Evolutionary conservation across 2,797 vertebrate species (phyloP).

Genomic region (Nothura maculosa): DNA sequence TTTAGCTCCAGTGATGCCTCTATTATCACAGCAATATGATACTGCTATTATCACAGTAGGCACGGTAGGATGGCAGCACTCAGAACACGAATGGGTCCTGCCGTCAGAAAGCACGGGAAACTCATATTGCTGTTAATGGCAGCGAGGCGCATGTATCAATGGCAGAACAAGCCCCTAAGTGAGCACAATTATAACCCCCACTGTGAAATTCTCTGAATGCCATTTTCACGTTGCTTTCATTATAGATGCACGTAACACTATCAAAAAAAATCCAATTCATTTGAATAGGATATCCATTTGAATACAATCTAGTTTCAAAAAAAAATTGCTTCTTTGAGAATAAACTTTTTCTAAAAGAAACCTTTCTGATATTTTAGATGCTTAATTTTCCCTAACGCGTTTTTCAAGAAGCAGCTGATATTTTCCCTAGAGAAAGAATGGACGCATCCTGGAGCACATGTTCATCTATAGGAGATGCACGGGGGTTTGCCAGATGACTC

Average conservation of each 20-base stretch:
- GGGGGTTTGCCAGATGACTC: slow-evolving; percentile 4
- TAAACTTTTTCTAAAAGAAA: slow-evolving; percentile 14
- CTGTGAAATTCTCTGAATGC: slow-evolving; percentile 66
- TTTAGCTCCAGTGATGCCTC: slow-evolving; percentile 68
- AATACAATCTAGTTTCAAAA: slow-evolving; percentile 42
- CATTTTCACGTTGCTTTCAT: slow-evolving; percentile 73
- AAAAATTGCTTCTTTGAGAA: neutral
- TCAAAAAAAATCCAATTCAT: slow-evolving; percentile 51
- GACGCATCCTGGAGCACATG: neutral
- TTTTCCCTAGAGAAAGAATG: neutral
- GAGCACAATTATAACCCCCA: slow-evolving; percentile 75
- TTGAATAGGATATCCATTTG: slow-evolving; percentile 51
- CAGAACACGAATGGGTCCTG: slow-evolving; percentile 72
- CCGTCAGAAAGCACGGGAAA: slow-evolving; percentile 57
- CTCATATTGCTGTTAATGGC: slow-evolving; percentile 76
- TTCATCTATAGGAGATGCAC: neutral
- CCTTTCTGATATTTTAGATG: slow-evolving; percentile 14
- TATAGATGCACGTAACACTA: slow-evolving; percentile 57
- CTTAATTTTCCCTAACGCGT: slow-evolving; percentile 32
- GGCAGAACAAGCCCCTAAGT: slow-evolving; percentile 70
- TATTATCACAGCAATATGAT: slow-evolving; percentile 70
- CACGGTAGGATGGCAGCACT: slow-evolving; percentile 69
- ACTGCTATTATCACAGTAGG: slow-evolving; percentile 81
- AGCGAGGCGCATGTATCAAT: slow-evolving; percentile 67
- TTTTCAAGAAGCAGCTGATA: slow-evolving; percentile 45